Evolutionary conservation across 1,140 invertebrate species (phyloP), one percentile per base, ranked within the genome.

Genomic region (Pogonus chalceus): DNA sequence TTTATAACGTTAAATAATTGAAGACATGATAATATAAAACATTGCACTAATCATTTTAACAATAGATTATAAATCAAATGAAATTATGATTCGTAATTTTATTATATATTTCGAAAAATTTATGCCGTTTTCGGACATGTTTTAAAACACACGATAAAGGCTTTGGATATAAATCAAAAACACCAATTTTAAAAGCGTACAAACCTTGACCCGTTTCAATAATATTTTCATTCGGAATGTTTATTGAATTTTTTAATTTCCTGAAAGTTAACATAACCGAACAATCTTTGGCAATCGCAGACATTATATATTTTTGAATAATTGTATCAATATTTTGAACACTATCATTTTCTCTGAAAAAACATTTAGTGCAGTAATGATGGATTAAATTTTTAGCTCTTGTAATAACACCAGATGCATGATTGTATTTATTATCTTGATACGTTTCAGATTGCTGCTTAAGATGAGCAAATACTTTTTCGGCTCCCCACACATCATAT

Each of bases 121-220:
- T n/a, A n/a, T n/a, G n/a, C n/a, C 18, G 37, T 43, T 43, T 43
- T 43, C 37, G 37, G 4, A 43, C 37, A 48, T 67, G 64, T 52
- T 65, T 67, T 26, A 54, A 43, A 23, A 67, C 64, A 18, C 63
- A 64, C 16, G 59, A 60, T 37, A 62, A 31, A 0, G 61, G 62
- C 56, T 67, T 67, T 7, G 65, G 65, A 55, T 65, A 66, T 1
- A 67, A 58, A 60, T 67, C 65, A 54, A 67, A 66, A 18, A 67
- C 59, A 1, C 65, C 65, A 21, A 67, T 56, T 52, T 62, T 65
- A 3, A 67, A 58, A 26, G 61, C 49, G 58, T 58, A 67, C 23
- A 50, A 20, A 16, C 60, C 60, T 52, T 54, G 59, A 20, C 58
- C 53, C n/a, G 61, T 61, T 49, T 53, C 51, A 47, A 66, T 52